Evolutionary conservation across 2,113 vertebrate species (phyloP).

Genomic region (Nothobranchius kuhntae): DNA sequence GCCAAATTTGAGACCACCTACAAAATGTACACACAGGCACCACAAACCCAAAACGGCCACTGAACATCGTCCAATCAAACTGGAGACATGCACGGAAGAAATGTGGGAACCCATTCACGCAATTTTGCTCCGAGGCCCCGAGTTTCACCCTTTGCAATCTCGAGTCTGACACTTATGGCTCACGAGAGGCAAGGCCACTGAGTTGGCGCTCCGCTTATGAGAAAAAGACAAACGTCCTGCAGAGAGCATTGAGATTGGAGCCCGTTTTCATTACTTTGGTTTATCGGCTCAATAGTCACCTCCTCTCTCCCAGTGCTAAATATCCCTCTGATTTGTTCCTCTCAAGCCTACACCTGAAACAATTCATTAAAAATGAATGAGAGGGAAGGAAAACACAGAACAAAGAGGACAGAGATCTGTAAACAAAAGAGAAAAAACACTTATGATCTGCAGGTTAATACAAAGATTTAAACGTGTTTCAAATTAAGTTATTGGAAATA

Average conservation of each 20-base stretch:
- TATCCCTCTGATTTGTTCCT: conserved; percentile 80
- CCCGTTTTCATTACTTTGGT: conserved; percentile 89
- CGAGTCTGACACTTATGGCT: conserved; percentile 85
- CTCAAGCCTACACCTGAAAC: conserved; percentile 69
- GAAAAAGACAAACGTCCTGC: conserved; percentile 90
- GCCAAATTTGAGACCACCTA: conserved; percentile 60
- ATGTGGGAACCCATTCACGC: conserved; percentile 53
- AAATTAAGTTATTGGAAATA: not conserved
- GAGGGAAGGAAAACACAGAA: conserved; percentile 55
- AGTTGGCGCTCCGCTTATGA: conserved; percentile 87
- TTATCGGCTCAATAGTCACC: conserved; percentile 86
- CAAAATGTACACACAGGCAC: conserved; percentile 42
- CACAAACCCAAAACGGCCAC: conserved; percentile 48
- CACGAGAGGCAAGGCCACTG: conserved; percentile 79
- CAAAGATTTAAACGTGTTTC: conserved; percentile 13
- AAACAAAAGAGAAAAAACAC: conserved; percentile 18
- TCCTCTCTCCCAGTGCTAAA: conserved; percentile 80
- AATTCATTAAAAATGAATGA: conserved; percentile 81
- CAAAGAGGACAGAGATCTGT: conserved; percentile 35
- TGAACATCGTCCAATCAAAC: conserved; percentile 33
- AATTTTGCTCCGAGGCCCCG: conserved; percentile 21
- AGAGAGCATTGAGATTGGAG: conserved; percentile 84
- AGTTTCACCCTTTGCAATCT: conserved; percentile 83
- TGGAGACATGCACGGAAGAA: conserved; percentile 28
- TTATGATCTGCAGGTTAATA: conserved; percentile 28